Base-by-base conservation (phyloP, 2,888 invertebrate species). In the Cryptocephalus moraei region DNA sequence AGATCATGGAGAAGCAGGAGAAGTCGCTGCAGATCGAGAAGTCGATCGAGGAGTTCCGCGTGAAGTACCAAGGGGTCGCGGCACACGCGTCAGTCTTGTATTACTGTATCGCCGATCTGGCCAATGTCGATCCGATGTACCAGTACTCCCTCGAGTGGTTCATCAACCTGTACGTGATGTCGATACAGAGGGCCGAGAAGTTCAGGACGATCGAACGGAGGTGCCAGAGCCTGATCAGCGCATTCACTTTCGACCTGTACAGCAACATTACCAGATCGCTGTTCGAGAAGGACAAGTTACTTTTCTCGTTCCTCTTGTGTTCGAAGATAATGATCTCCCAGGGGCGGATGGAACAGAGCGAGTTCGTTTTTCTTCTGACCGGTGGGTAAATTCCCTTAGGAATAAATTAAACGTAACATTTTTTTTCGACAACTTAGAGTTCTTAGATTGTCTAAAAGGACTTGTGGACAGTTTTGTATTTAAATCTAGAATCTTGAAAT, bases 101-200 rank as follows among this genome's bases (percentile, higher is more conserved):
- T 68, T 89, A 90, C 65, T 87, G 87, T 56, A 80, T 90, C 31
- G 84, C 86, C 1, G 87, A 90, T 71, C 71, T 91, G 55, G 85
- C 88, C 9, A 86, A 84, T 63, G 83, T 91, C 33, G 87, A 91
- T 70, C 87, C 88, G 8, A 90, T 91, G 89, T 91, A 91, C 69
- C 90, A 90, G 68, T 91, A 86, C 69, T 90, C 90, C 1, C 73
- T 91, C 39, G 78, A 78, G 9, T 91, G 91, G 91, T 43, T 43
- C 13, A 43, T 43, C 13, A 43, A 85, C 69, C 75, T 91, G 33
- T 91, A 87, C 62, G 72, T 85, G 8, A 74, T 77, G 52, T 86
- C 89, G 9, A 88, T 91, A 47, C 84, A 86, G 61, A 80, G 82
- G 58, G 81, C 83, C 1, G 80, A 80, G 59, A 82, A 81, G 65